Evolutionary conservation across 1,140 invertebrate species (phyloP).

Genomic region (Hypothenemus hampei): DNA sequence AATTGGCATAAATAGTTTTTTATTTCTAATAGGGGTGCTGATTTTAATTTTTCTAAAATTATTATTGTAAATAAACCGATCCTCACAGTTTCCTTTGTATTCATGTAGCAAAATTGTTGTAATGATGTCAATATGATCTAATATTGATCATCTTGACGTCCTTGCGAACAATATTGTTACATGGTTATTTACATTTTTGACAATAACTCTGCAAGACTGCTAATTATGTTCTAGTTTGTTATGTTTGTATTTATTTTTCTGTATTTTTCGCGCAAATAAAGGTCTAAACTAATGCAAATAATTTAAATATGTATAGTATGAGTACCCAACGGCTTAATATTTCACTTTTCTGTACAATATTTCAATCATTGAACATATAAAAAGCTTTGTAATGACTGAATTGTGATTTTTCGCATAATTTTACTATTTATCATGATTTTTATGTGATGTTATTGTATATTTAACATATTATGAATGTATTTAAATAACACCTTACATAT

Average conservation of each 20-base stretch:
- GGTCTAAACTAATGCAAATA: constrained; percentile 1
- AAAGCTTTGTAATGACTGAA: constrained; percentile 21
- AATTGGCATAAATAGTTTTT: too few relatives aligned
- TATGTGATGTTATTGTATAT: constrained; percentile 30
- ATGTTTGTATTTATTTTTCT: background rate
- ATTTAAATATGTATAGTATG: too few relatives aligned
- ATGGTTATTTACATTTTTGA: too few relatives aligned
- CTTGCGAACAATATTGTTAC: too few relatives aligned
- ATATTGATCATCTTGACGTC: too few relatives aligned
- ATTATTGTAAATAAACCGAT: too few relatives aligned
- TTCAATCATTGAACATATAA: background rate
- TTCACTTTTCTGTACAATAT: background rate
- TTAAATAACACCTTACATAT: constrained; percentile 20
- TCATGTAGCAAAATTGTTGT: too few relatives aligned
- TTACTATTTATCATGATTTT: constrained; percentile 22
- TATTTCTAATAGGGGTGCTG: too few relatives aligned
- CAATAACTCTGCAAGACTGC: constrained; percentile 39
- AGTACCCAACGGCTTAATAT: too few relatives aligned
- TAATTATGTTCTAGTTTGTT: constrained; percentile 1
- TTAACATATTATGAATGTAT: constrained; percentile 24
- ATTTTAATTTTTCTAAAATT: too few relatives aligned
- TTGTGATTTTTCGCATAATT: constrained; percentile 25
- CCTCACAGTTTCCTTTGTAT: too few relatives aligned
- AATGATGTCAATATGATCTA: too few relatives aligned
- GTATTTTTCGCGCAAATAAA: background rate